Percentiles rank a stretch among this genome's conserved stretches.
These are phyloP conservation scores for Leucania comma DNA, from an alignment of 2,888 invertebrate species.

Conservation along the genomic window DNA sequence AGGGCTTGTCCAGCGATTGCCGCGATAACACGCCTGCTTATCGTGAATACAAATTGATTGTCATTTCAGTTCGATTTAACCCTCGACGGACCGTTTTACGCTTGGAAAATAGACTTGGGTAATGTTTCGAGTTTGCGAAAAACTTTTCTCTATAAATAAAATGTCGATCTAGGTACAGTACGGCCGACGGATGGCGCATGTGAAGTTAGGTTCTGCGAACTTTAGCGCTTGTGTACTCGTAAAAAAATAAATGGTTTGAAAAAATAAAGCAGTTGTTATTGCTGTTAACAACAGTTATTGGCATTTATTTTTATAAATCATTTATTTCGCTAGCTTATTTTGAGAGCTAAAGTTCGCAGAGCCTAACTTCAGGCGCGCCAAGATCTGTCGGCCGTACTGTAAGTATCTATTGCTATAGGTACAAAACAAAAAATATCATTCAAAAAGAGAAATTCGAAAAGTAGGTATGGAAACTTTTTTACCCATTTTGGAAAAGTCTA, in stretches of 20 bases:
- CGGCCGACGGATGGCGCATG: too few species aligned
- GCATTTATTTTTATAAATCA: too few species aligned
- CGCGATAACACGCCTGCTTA: constrained; percentile 78
- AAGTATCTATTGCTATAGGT: background rate
- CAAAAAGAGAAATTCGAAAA: background rate
- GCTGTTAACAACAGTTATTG: too few species aligned
- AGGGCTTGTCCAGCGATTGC: constrained; percentile 72
- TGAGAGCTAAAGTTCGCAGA: too few species aligned
- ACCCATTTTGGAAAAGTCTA: background rate
- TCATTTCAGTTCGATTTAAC: constrained; percentile 71
- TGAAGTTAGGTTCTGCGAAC: too few species aligned
- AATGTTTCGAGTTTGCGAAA: constrained; percentile 2
- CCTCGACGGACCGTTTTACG: constrained; percentile 61
- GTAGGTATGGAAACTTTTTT: background rate
- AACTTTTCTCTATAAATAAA: constrained; percentile 10
- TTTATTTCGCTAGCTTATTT: too few species aligned
- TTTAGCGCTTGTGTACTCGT: too few species aligned
- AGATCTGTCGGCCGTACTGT: too few species aligned
- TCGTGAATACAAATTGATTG: constrained; percentile 81
- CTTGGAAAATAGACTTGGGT: constrained; percentile 37
- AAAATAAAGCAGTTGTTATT: too few species aligned
- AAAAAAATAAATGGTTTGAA: too few species aligned
- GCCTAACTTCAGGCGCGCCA: too few species aligned
- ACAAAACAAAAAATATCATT: background rate
- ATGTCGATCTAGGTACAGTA: background rate